Evolutionary conservation across 2,113 vertebrate species (phyloP).

Genomic region (Puffinus mauretanicus): DNA sequence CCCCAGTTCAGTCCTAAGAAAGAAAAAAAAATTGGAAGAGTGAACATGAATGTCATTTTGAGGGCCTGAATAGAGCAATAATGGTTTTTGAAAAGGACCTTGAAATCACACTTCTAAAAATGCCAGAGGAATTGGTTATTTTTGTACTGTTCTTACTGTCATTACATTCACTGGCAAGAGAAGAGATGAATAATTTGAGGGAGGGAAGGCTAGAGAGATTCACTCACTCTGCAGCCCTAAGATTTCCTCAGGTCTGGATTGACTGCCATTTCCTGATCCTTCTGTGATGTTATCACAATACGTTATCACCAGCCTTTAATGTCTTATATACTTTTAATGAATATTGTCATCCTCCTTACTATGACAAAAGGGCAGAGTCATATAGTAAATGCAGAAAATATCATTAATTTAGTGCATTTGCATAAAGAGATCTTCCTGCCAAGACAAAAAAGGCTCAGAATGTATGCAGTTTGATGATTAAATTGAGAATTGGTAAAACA

Average conservation of each 20-base stretch:
- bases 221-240: background rate
- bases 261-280: background rate
- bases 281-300: background rate
- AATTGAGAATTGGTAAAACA: background rate
- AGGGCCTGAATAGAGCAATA: background rate
- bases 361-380: background rate
- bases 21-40: background rate
- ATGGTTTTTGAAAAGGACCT: background rate
- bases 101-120: constrained; percentile 22
- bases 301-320: background rate
- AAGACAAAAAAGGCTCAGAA: background rate
- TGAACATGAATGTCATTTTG: background rate
- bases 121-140: constrained; percentile 4
- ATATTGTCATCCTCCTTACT: background rate
- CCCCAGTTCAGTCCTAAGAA: background rate
- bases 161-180: background rate
- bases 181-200: background rate
- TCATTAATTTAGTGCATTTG: background rate
- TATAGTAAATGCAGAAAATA: background rate
- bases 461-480: background rate
- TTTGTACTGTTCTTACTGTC: constrained; percentile 3
- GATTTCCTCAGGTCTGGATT: background rate
- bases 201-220: background rate
- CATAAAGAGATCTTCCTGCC: background rate
- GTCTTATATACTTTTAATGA: background rate